A percentile compares a stretch with the other conserved stretches of the same genome.
Evolutionary conservation across 2,888 invertebrate genomes (phyloP).

Genomic region (Plebejus argus): DNA sequence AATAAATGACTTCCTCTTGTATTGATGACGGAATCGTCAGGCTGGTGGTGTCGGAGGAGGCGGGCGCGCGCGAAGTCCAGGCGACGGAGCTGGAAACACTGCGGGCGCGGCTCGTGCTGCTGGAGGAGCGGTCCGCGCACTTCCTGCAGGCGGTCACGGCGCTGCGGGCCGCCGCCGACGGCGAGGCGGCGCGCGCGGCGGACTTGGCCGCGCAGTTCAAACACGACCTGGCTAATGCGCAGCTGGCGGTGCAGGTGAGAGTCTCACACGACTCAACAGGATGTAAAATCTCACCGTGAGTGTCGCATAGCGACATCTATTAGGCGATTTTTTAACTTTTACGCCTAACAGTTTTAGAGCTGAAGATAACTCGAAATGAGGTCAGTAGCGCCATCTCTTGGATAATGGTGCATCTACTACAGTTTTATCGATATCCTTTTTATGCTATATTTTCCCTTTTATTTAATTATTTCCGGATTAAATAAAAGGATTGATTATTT

Average conservation of each 20-base stretch:
- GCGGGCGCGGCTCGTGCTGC: constrained; percentile 66
- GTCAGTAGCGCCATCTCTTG: too few relatives aligned
- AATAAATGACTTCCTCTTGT: too few relatives aligned
- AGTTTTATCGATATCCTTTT: too few relatives aligned
- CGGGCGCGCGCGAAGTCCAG: constrained; percentile 62
- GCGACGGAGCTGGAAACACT: constrained; percentile 66
- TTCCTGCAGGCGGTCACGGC: constrained; percentile 69
- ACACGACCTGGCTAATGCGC: constrained; percentile 75
- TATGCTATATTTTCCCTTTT: too few relatives aligned
- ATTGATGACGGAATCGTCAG: constrained; percentile 47
- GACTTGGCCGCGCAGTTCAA: constrained; percentile 78
- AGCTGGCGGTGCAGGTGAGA: constrained; percentile 69
- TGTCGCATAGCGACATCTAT: too few relatives aligned
- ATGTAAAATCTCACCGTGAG: too few relatives aligned
- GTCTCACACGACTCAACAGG: fast-evolving
- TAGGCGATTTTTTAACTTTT: too few relatives aligned
- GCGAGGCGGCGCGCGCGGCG: constrained; percentile 72
- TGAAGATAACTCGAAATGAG: too few relatives aligned
- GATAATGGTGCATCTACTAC: too few relatives aligned
- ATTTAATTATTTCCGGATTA: too few relatives aligned
- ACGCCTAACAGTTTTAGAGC: too few relatives aligned
- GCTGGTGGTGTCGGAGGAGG: constrained; percentile 61
- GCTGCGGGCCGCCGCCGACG: constrained; percentile 71
- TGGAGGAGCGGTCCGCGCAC: constrained; percentile 70
- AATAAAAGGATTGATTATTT: too few relatives aligned